Evolutionary conservation across 2,797 vertebrate genomes (phyloP).

Genomic region (Xenops minutus): DNA sequence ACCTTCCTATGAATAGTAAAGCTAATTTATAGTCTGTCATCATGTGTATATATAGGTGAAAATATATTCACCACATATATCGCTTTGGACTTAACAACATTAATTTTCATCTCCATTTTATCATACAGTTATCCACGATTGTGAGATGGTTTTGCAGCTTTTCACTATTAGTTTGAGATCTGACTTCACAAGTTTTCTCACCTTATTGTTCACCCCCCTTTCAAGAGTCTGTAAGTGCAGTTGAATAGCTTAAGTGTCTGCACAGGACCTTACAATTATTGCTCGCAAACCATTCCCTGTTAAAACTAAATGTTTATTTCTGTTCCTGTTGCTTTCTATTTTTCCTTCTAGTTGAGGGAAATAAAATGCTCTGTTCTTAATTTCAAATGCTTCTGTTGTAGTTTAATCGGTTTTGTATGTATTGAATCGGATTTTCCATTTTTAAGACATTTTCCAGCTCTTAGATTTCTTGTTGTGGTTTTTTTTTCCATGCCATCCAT

Average conservation of each 20-base stretch:
- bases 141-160: not conserved
- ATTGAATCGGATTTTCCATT: constrained; percentile 1
- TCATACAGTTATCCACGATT: not conserved
- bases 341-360: not conserved
- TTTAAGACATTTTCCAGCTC: not conserved
- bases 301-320: not conserved
- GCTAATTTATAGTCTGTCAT: not conserved
- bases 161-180: not conserved
- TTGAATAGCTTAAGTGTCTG: not conserved
- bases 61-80: not conserved
- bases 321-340: not conserved
- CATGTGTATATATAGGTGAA: not conserved
- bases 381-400: not conserved
- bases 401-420: not conserved
- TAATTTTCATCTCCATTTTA: not conserved
- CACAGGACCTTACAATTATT: not conserved
- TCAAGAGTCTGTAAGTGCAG: not conserved
- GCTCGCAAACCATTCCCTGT: not conserved
- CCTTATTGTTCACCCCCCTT: not conserved
- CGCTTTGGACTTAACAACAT: not conserved
- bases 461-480: not conserved
- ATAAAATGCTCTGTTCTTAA: not conserved
- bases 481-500: constrained; percentile 20
- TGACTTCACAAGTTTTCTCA: not conserved
- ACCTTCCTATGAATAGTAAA: not conserved